phyloP scores from a whole-genome alignment of 2,888 invertebrate genomes.

The Drosophila meridiana region DNA sequence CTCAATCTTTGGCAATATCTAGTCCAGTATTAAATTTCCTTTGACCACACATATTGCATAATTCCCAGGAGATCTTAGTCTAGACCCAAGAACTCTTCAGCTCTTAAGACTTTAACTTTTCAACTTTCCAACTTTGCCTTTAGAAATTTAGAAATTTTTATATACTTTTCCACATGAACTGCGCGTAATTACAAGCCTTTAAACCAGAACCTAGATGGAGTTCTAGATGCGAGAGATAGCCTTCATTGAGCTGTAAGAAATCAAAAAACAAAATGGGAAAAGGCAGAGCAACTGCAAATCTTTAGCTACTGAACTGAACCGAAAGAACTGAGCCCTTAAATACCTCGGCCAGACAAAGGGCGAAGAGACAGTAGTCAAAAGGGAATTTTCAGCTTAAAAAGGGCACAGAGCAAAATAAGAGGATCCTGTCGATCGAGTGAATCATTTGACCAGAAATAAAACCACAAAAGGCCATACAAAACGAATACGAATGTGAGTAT shows the following conservation, averaged over 20 bases:
- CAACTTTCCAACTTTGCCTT: conserved; percentile 39
- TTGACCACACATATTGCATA: conserved; percentile 68
- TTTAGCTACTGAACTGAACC: conserved; percentile 59
- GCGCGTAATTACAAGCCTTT: conserved; percentile 63
- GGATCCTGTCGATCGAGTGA: conserved; percentile 66
- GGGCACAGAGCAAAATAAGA: conserved; percentile 25
- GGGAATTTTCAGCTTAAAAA: conserved; percentile 75
- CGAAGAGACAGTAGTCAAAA: conserved; percentile 67
- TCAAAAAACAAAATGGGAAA: conserved; percentile 49
- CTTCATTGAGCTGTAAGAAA: conserved; percentile 73
- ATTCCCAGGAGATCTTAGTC: conserved; percentile 14
- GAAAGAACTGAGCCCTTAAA: conserved; percentile 68
- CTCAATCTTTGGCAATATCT: neutral
- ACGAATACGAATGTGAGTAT: conserved; percentile 2
- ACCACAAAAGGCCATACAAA: conserved; percentile 68
- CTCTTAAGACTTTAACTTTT: conserved; percentile 42
- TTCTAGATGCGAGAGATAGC: conserved; percentile 22
- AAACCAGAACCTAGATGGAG: conserved; percentile 31
- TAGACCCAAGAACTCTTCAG: conserved; percentile 6
- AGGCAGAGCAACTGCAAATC: conserved; percentile 31
- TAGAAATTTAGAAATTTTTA: conserved; percentile 30
- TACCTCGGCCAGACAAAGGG: conserved; percentile 50
- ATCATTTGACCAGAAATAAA: conserved; percentile 82
- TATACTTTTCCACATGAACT: conserved; percentile 62
- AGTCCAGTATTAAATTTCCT: neutral